Conservation (phyloP, 1,140 invertebrate genomes). For the Laodelphax striatellus region DNA sequence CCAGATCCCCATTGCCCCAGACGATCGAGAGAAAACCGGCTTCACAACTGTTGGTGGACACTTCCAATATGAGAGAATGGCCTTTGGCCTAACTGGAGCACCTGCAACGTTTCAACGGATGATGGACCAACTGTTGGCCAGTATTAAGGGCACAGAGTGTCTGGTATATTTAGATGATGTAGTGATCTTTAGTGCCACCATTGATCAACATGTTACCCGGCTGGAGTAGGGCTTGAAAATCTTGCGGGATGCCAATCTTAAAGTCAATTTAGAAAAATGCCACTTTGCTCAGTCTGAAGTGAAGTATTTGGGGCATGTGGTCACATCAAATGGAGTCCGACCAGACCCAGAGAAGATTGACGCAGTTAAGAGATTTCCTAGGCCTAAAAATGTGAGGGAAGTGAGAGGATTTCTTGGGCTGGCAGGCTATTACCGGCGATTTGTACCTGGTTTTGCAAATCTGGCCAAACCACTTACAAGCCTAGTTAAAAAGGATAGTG, state of each 20-base stretch:
- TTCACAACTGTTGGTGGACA: slow-evolving; percentile 5
- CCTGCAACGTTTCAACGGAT: slow-evolving; percentile 12
- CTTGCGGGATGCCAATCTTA: background rate
- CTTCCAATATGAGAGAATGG: slow-evolving; percentile 13
- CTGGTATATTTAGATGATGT: slow-evolving; percentile 31
- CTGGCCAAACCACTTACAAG: slow-evolving; percentile 23
- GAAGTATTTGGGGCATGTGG: slow-evolving; percentile 31
- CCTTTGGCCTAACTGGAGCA: slow-evolving; percentile 22
- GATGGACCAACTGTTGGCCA: slow-evolving; percentile 20
- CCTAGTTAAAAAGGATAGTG: no score
- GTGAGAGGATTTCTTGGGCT: slow-evolving; percentile 35
- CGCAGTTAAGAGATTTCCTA: slow-evolving; percentile 27
- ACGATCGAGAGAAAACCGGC: slow-evolving; percentile 25
- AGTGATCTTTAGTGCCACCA: slow-evolving; percentile 22
- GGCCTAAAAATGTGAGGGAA: slow-evolving; percentile 27
- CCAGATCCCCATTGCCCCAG: background rate
- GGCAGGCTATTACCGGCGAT: slow-evolving; percentile 30
- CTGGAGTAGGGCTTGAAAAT: no score
- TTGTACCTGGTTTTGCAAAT: slow-evolving; percentile 27
- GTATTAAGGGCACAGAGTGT: slow-evolving; percentile 10
- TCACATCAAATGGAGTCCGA: slow-evolving; percentile 24
- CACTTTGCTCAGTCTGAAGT: slow-evolving; percentile 15
- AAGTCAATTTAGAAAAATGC: slow-evolving; percentile 15
- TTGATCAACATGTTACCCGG: no score
- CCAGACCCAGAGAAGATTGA: slow-evolving; percentile 29